Conservation (phyloP, 35 echinoderm and acorn worm species). For the Eucidaris tribuloides region DNA sequence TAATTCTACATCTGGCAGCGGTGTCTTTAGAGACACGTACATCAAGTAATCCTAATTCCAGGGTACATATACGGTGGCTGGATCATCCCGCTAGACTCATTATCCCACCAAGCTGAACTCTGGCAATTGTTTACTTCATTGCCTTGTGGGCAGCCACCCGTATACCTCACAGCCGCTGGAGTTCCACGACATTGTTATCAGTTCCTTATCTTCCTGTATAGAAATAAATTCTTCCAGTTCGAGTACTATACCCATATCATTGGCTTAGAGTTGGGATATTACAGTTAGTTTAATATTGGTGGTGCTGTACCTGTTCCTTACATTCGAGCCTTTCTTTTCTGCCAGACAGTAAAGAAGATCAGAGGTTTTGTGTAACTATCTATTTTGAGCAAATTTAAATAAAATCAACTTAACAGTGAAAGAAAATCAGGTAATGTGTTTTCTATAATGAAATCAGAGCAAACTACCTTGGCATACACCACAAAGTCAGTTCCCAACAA, state of each 20-base stretch:
- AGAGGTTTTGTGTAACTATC: constrained; percentile 80
- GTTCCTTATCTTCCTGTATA: constrained; percentile 80
- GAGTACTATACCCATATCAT: constrained; percentile 48
- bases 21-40: constrained; percentile 53
- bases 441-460: too few species aligned
- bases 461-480: too few species aligned
- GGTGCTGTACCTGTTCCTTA: constrained; percentile 78
- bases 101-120: constrained; percentile 55
- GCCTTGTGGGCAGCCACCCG: constrained; percentile 60
- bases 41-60: constrained; percentile 65
- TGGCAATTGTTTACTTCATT: constrained; percentile 59
- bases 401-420: too few species aligned
- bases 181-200: constrained; percentile 91
- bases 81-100: constrained; percentile 70
- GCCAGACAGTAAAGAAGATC: constrained; percentile 50
- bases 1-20: constrained; percentile 88
- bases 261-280: constrained; percentile 61
- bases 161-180: constrained; percentile 84
- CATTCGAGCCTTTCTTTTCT: constrained; percentile 77
- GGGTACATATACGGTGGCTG: constrained; percentile 71
- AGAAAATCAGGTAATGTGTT: too few species aligned
- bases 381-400: too few species aligned
- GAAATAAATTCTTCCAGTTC: constrained; percentile 49
- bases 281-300: constrained; percentile 60
- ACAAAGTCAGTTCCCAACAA: too few species aligned